Conservation (phyloP, 64 coral and sea anemone genomes). For the Pachyseris speciosa region DNA sequence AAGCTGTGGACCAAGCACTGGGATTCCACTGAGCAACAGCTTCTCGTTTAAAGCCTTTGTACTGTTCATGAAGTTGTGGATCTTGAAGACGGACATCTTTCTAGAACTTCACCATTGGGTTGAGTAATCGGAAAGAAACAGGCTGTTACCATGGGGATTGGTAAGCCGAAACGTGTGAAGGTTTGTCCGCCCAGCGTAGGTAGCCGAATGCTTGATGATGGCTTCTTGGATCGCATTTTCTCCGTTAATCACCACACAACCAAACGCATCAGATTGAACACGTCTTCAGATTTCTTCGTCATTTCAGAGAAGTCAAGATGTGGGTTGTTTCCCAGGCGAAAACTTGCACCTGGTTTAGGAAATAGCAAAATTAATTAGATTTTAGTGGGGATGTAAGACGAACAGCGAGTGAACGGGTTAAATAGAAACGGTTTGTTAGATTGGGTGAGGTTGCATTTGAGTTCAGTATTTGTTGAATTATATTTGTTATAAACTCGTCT, state of each 20-base stretch:
- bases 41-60: slow-evolving; percentile 29
- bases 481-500: no score
- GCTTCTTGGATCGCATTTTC: slow-evolving; percentile 52
- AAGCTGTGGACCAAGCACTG: slow-evolving; percentile 43
- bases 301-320: slow-evolving; percentile 61
- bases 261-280: slow-evolving; percentile 69
- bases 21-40: slow-evolving; percentile 38
- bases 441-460: no score
- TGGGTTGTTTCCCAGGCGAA: slow-evolving; percentile 63
- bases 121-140: neutral
- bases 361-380: neutral
- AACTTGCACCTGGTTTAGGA: slow-evolving; percentile 50
- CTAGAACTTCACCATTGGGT: neutral
- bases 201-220: slow-evolving; percentile 58
- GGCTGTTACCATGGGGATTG: slow-evolving; percentile 14
- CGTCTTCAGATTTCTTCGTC: slow-evolving; percentile 62
- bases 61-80: slow-evolving; percentile 64
- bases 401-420: no score
- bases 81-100: slow-evolving; percentile 11
- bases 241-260: slow-evolving; percentile 76
- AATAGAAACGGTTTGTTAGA: no score
- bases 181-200: slow-evolving; percentile 65
- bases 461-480: no score
- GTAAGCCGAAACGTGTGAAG: slow-evolving; percentile 44
- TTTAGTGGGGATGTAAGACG: no score